phyloP scores from a whole-genome alignment of 2,113 vertebrate species.

The Antechinus flavipes region DNA sequence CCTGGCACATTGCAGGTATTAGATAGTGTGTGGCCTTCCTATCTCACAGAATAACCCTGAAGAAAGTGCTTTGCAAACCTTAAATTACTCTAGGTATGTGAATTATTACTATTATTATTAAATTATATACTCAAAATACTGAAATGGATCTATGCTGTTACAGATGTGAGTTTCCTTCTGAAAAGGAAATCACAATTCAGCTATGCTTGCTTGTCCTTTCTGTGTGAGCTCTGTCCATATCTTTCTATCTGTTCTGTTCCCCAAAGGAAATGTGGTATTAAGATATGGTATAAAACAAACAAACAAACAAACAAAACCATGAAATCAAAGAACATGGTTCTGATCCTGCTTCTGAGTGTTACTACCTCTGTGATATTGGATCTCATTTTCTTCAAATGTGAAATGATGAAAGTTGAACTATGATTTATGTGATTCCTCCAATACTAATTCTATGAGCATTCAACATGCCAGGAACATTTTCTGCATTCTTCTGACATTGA shows the following conservation, averaged over 20 bases:
- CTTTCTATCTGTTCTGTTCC: not conserved
- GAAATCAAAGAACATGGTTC: not conserved
- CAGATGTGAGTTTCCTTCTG: not conserved
- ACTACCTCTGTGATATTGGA: not conserved
- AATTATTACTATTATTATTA: not conserved
- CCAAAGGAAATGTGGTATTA: not conserved
- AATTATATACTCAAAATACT: not conserved
- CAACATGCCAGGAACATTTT: not conserved
- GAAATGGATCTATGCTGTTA: not conserved
- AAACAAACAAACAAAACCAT: not conserved
- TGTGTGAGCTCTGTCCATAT: not conserved
- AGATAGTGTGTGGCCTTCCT: not conserved
- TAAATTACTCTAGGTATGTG: not conserved
- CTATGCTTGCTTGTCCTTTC: not conserved
- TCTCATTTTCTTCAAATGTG: not conserved
- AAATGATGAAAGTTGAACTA: not conserved
- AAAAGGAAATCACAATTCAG: not conserved
- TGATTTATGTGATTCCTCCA: not conserved
- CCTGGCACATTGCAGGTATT: too few species aligned
- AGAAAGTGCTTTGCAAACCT: not conserved
- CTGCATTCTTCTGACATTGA: not conserved
- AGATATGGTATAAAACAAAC: not conserved
- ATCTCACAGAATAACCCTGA: not conserved
- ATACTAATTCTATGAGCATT: not conserved
- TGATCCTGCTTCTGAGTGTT: not conserved